These are phyloP conservation scores for Ctenodactylus gundi DNA, from an alignment of 2,113 vertebrate species.

Conservation along the genomic window DNA sequence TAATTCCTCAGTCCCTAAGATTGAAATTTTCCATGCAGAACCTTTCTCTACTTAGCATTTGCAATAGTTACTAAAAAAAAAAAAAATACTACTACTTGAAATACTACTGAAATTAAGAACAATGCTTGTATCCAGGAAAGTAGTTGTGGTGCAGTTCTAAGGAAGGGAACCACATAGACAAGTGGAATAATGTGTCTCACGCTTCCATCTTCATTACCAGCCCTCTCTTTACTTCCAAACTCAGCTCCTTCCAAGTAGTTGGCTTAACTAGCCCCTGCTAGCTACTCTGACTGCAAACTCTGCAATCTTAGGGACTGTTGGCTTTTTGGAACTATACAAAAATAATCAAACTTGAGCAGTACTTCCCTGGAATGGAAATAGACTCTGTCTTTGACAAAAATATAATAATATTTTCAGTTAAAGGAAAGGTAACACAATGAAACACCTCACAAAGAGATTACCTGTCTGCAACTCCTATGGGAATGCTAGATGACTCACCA, in stretches of 20 bases:
- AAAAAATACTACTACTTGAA: too few species aligned
- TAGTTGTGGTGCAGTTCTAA: neutral
- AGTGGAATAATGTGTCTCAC: neutral
- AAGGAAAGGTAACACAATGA: neutral
- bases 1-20: neutral
- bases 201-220: neutral
- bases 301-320: neutral
- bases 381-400: neutral
- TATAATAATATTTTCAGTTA: neutral
- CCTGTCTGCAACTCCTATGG: neutral
- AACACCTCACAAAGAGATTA: neutral
- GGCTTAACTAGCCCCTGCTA: neutral
- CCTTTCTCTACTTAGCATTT: neutral
- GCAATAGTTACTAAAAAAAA: neutral
- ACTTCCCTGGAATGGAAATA: neutral
- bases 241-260: neutral
- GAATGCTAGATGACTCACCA: neutral
- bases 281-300: neutral
- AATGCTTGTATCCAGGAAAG: neutral
- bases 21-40: neutral
- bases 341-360: neutral
- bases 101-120: neutral
- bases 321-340: neutral
- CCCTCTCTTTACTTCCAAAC: neutral
- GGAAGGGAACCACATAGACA: neutral